phyloP scores from a whole-genome alignment of 1,140 invertebrate species.

The Calliphora vicina region DNA sequence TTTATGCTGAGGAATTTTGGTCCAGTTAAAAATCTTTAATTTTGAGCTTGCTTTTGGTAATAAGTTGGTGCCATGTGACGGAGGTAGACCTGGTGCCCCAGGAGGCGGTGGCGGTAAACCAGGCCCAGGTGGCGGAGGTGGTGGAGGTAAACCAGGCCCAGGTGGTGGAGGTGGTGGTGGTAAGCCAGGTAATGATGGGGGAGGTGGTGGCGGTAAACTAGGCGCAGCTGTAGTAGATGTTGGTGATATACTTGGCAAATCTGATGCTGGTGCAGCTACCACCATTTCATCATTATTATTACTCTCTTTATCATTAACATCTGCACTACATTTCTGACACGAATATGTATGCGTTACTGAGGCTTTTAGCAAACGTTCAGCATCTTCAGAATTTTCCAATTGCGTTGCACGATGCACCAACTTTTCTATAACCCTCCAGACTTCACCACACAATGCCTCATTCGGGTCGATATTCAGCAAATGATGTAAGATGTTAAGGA shows the following conservation, averaged over 20 bases:
- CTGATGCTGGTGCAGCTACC: background rate
- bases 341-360: conserved; percentile 70
- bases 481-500: conserved; percentile 90
- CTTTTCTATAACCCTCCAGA: conserved; percentile 91
- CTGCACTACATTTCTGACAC: conserved; percentile 58
- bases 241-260: conserved; percentile 45
- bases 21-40: conserved; percentile 94
- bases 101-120: conserved; percentile 62
- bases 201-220: conserved; percentile 45
- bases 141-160: conserved; percentile 42
- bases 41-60: conserved; percentile 85
- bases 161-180: conserved; percentile 55
- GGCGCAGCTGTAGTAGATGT: conserved; percentile 55
- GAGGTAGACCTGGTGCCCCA: no score
- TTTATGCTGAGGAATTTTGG: conserved; percentile 88
- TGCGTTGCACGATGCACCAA: conserved; percentile 91
- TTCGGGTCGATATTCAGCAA: conserved; percentile 88
- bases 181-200: conserved; percentile 37
- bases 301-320: no score
- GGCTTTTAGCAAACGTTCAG: conserved; percentile 78
- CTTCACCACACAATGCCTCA: conserved; percentile 84
- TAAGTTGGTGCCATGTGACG: conserved; percentile 79
- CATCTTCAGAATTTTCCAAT: conserved; percentile 84
- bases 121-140: background rate
- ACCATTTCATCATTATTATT: no score